Percentiles rank a stretch among this genome's conserved stretches.
Evolutionary conservation across 2,888 invertebrate genomes (phyloP).

Genomic region (Polymixis lichenea): DNA sequence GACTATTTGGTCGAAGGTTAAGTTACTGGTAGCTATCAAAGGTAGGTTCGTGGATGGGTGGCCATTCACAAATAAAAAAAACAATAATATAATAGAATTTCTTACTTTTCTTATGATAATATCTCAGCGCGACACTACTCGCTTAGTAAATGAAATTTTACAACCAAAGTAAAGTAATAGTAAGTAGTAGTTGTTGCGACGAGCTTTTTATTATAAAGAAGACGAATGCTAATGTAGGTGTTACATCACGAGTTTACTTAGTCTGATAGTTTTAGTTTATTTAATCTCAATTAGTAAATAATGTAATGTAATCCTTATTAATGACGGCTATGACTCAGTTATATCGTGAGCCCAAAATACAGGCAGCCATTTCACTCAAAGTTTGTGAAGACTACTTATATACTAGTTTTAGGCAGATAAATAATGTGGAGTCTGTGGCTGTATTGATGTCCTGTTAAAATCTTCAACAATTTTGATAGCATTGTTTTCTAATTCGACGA

Average conservation of each 20-base stretch:
- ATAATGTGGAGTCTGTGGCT: background rate
- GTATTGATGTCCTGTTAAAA: no score
- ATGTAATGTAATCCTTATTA: conserved; percentile 18
- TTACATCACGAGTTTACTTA: conserved; percentile 13
- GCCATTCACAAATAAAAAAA: no score
- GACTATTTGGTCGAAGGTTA: no score
- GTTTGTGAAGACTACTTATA: background rate
- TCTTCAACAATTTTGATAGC: no score
- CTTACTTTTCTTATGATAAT: conserved; percentile 10
- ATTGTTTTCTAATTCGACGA: no score
- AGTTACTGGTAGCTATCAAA: no score
- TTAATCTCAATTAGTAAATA: conserved; percentile 28
- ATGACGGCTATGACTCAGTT: background rate
- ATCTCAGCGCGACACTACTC: conserved; percentile 3
- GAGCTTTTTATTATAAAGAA: conserved; percentile 41
- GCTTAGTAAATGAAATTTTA: conserved; percentile 42
- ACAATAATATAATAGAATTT: no score
- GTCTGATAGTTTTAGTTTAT: conserved; percentile 31
- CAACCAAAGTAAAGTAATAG: conserved; percentile 9
- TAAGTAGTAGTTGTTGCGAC: conserved; percentile 26
- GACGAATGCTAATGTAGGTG: conserved; percentile 42
- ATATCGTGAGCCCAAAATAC: background rate
- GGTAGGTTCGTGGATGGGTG: no score
- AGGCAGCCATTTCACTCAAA: background rate
- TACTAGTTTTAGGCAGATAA: background rate